phyloP scores from a whole-genome alignment of 1,140 invertebrate genomes.

The Homalodisca vitripennis region DNA sequence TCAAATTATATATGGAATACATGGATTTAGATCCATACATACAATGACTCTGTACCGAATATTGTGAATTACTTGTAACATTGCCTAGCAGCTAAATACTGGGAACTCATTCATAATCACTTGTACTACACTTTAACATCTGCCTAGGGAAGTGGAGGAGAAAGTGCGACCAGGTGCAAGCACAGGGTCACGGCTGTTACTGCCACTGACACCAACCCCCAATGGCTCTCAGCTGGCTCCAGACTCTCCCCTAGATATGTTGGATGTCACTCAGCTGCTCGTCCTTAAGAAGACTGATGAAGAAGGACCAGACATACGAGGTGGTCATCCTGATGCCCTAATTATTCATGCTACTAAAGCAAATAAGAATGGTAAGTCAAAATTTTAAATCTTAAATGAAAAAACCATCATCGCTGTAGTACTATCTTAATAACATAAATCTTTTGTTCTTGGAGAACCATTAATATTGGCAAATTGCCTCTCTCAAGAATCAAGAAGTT shows the following conservation, averaged over 20 bases:
- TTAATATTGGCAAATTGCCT: background rate
- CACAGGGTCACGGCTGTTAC: background rate
- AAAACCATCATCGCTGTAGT: too few species aligned
- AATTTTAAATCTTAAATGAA: too few species aligned
- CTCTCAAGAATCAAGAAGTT: too few species aligned
- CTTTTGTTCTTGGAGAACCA: constrained; percentile 36
- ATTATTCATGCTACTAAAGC: constrained; percentile 92
- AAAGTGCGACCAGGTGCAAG: too few species aligned
- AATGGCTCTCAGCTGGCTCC: background rate
- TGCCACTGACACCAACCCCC: background rate
- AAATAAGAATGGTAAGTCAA: constrained; percentile 79
- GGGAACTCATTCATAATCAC: background rate
- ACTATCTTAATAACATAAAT: too few species aligned
- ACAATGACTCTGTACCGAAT: too few species aligned
- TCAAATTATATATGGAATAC: too few species aligned
- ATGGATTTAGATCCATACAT: too few species aligned
- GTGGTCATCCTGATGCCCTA: constrained; percentile 87
- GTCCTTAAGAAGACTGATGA: constrained; percentile 75
- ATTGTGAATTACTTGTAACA: too few species aligned
- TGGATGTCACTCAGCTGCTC: constrained; percentile 77
- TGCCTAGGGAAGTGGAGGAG: background rate
- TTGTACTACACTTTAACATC: background rate
- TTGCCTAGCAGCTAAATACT: too few species aligned
- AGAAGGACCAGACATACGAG: constrained; percentile 84
- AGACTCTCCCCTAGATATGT: constrained; percentile 64